Evolutionary conservation across 1,140 invertebrate genomes (phyloP), one percentile per base, ranked within the genome.

Genomic region (Aphaenogaster floridana): DNA sequence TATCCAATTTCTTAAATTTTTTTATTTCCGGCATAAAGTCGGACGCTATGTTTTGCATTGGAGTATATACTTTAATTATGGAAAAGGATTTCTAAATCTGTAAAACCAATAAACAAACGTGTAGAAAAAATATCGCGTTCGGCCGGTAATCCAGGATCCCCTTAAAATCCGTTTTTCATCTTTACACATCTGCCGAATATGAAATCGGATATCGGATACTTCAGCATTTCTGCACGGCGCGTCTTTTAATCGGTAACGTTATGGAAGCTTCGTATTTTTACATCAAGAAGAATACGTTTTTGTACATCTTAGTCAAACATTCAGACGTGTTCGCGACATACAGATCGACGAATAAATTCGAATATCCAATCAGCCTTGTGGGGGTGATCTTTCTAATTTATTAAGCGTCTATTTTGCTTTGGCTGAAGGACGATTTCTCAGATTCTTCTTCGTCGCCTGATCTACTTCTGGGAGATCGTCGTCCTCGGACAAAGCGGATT

Each of bases 391-490:
- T 57, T 42, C 52, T 45, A 64, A 64, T 80, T 72, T 52, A 59
- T 17, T 74, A 45, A 57, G 21, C 39, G 11, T 87, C 93, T 94
- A 95, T 94, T 96, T 96, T 74, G 93, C 83, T 92, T 96, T 96
- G 0, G 91, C 87, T 11, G 93, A 91, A 45, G 92, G 81, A 88
- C 96, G 94, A 42, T 93, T 94, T 90, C 96, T 94, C 21, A 96
- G 89, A 89, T 95, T 96, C 85, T 97, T 97, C 87, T 96, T 96
- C 17, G 96, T 96, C 9, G 93, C 95, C 89, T 97, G 97, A 93
- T 97, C 97, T 39, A 97, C 97, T 94, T 97, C 97, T 2, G 97
- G 97, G 17, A 97, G 93, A 83, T 97, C 97, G 81, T 97, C 97
- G 50, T 97, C 97, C 84, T 96, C 96, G 3, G 95, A 95, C 61